Conservation (phyloP, 2,113 vertebrate genomes). For the Dipodomys spectabilis region DNA sequence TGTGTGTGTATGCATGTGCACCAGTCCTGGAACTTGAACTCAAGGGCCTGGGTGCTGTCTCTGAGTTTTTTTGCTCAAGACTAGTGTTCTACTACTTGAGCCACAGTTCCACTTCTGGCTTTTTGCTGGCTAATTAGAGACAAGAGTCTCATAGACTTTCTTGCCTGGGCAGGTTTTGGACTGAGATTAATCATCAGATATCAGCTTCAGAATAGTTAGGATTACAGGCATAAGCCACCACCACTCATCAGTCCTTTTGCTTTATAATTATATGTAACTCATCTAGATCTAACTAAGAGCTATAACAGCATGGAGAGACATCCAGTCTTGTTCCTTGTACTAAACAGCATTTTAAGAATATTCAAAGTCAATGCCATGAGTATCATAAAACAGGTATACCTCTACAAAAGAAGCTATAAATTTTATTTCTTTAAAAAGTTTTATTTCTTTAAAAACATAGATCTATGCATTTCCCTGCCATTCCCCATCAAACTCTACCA, state of each 20-base stretch:
- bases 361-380: not conserved
- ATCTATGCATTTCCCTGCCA: not conserved
- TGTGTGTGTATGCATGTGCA: too few species aligned
- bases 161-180: too few species aligned
- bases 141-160: too few species aligned
- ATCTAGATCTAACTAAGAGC: not conserved
- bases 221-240: too few species aligned
- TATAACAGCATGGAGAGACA: not conserved
- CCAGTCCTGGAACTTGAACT: too few species aligned
- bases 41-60: too few species aligned
- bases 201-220: too few species aligned
- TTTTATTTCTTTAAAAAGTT: not conserved
- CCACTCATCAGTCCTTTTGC: not conserved
- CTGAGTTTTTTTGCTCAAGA: too few species aligned
- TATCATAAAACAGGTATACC: not conserved
- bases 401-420: not conserved
- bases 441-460: not conserved
- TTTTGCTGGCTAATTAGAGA: too few species aligned
- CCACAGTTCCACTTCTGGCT: too few species aligned
- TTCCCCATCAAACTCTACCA: not conserved
- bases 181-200: too few species aligned
- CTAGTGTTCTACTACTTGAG: too few species aligned
- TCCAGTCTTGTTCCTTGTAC: not conserved
- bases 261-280: not conserved
- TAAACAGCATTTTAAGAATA: not conserved